Evolutionary conservation across 2,888 invertebrate species (phyloP), one percentile per base, ranked within the genome.

Genomic region (Melanophora roralis): DNA sequence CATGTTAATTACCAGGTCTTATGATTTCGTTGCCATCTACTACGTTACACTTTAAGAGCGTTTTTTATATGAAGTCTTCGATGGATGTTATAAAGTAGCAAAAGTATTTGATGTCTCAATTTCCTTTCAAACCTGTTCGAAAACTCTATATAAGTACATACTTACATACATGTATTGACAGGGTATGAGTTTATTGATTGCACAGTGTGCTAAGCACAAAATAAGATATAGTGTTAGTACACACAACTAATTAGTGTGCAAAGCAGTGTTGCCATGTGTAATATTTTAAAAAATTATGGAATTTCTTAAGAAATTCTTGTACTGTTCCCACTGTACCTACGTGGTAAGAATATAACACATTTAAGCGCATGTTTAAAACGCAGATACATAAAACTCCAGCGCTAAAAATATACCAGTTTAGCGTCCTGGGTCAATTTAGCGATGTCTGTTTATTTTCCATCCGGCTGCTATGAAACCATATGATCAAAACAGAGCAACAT

Each of bases 61-160:
- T 49, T 32, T 67, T 60, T 78, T 68, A 55, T 60, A 72, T 55
- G 47, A 51, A 53, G 43, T 23, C 53, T 74, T 69, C 16, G 72
- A 72, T 49, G 68, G 68, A 72, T 68, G 71, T 72, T 36, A 43
- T 68, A 76, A 76, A 80, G 75, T 57, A 57, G 78, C 72, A 57
- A 71, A 49, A 51, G 77, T 40, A 65, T 79, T 78, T 83, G 83
- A 83, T 83, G 83, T 82, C 83, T 83, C 81, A 83, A 83, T 83
- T 82, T 83, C 83, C 82, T 81, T 74, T 76, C 27, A 83, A 83
- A 83, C 83, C 82, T 77, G 83, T 83, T 83, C 77, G 76, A 71
- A 67, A 62, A 38, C 78, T 55, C 23, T 65, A 51, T 36, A 7
- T n/a, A n/a, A n/a, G n/a, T n/a, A n/a, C n/a, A n/a, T n/a, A n/a